Percentiles rank a stretch among this genome's conserved stretches.
Conservation (phyloP, 2,113 vertebrate species). For the Odobenus rosmarus region DNA sequence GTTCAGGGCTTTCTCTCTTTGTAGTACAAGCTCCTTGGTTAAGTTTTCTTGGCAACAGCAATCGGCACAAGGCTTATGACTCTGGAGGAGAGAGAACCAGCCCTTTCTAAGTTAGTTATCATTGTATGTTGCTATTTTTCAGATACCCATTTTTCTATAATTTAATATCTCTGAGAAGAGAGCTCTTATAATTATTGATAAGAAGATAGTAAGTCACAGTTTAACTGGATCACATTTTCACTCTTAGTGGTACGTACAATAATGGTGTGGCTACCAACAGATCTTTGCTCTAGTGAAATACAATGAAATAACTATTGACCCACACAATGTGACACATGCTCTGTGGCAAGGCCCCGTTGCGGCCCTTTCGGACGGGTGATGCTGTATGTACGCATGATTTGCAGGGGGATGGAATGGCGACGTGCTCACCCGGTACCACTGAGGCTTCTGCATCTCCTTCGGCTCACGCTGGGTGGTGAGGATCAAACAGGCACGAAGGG, state of each 20-base stretch:
- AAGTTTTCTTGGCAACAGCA: not conserved
- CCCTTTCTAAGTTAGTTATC: not conserved
- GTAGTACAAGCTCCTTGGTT: not conserved
- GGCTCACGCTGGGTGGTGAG: slow-evolving; percentile 98
- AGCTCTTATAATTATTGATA: not conserved
- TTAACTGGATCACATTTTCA: not conserved
- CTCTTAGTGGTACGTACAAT: not conserved
- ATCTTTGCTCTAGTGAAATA: not conserved
- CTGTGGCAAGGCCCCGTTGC: not conserved
- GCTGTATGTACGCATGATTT: fast-evolving
- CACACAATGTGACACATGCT: not conserved
- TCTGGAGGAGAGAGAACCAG: not conserved
- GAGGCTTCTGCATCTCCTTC: slow-evolving; percentile 99
- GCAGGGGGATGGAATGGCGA: not conserved
- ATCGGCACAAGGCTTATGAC: not conserved
- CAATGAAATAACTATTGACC: not conserved
- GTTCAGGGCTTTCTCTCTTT: not conserved
- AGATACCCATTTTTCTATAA: not conserved
- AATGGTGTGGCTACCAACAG: not conserved
- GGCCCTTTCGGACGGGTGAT: no score
- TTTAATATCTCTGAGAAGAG: not conserved
- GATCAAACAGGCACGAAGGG: slow-evolving; percentile 96
- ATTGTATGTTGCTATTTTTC: not conserved
- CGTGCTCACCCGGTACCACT: slow-evolving; percentile 97
- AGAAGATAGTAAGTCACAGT: not conserved